Evolutionary conservation across 1,140 invertebrate genomes (phyloP).

Genomic region (Sinella curviseta): DNA sequence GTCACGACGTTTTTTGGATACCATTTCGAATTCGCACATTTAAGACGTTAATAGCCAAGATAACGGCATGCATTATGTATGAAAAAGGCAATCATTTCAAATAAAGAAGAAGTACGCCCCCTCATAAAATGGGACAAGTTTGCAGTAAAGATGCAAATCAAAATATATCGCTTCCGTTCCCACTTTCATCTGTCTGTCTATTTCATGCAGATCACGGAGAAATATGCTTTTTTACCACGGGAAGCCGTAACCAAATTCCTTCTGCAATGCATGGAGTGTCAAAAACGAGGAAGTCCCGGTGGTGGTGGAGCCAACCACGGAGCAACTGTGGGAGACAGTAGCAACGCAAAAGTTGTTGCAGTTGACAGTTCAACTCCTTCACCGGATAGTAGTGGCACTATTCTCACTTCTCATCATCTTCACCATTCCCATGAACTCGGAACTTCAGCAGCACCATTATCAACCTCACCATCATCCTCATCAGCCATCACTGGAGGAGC

Average conservation of each 20-base stretch:
- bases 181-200: not conserved
- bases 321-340: constrained; percentile 14
- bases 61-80: not conserved
- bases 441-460: not conserved
- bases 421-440: not conserved
- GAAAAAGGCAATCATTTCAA: no score
- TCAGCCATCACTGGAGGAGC: constrained; percentile 4
- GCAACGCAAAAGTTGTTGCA: constrained; percentile 35
- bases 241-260: constrained; percentile 94
- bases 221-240: constrained; percentile 88
- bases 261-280: constrained; percentile 88
- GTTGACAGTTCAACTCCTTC: constrained; percentile 37
- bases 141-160: no score
- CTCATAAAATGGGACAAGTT: no score
- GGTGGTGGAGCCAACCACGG: constrained; percentile 27
- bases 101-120: no score
- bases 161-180: not conserved
- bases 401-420: constrained; percentile 28
- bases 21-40: no score
- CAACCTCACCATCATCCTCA: not conserved
- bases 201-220: constrained; percentile 82
- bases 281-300: constrained; percentile 76
- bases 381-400: constrained; percentile 25
- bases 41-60: not conserved
- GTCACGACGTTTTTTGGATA: no score